These are phyloP conservation scores for Orthonevra nobilis DNA, from an alignment of 2,888 invertebrate species.

Conservation along the genomic window DNA sequence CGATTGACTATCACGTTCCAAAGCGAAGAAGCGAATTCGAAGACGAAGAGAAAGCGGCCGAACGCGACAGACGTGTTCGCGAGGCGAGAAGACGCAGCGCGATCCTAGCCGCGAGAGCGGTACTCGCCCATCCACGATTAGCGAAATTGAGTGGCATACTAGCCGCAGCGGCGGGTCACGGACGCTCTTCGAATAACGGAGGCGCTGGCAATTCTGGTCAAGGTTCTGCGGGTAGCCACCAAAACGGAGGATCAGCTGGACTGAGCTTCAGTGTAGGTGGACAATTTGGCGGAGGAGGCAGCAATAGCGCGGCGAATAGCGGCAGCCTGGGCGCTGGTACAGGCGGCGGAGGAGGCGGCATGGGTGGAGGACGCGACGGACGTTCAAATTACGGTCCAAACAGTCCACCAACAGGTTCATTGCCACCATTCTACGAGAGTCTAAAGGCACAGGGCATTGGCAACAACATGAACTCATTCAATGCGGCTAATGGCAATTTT, in stretches of 20 bases:
- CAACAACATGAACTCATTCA: constrained; percentile 85
- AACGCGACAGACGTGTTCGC: constrained; percentile 84
- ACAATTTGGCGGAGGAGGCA: constrained; percentile 76
- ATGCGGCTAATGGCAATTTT: constrained; percentile 84
- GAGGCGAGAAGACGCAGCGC: constrained; percentile 86
- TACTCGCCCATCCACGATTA: constrained; percentile 76
- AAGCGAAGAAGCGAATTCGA: constrained; percentile 84
- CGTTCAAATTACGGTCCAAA: constrained; percentile 93
- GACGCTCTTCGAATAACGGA: constrained; percentile 84
- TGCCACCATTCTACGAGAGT: constrained; percentile 94
- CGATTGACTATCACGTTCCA: constrained; percentile 93
- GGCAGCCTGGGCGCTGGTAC: constrained; percentile 85
- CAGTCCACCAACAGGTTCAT: constrained; percentile 91
- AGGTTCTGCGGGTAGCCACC: constrained; percentile 80
- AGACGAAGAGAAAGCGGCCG: constrained; percentile 76
- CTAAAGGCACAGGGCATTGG: constrained; percentile 90
- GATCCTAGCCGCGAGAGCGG: constrained; percentile 81
- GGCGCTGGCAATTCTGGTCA: constrained; percentile 78
- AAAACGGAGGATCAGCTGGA: constrained; percentile 72
- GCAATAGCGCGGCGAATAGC: constrained; percentile 74
- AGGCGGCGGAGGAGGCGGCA: constrained; percentile 87
- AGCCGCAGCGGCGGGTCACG: constrained; percentile 90
- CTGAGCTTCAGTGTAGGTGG: constrained; percentile 75
- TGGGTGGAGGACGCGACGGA: constrained; percentile 89
- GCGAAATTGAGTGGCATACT: constrained; percentile 84